Conservation (phyloP, 2,797 vertebrate species). For the Halcyon chelicuti region DNA sequence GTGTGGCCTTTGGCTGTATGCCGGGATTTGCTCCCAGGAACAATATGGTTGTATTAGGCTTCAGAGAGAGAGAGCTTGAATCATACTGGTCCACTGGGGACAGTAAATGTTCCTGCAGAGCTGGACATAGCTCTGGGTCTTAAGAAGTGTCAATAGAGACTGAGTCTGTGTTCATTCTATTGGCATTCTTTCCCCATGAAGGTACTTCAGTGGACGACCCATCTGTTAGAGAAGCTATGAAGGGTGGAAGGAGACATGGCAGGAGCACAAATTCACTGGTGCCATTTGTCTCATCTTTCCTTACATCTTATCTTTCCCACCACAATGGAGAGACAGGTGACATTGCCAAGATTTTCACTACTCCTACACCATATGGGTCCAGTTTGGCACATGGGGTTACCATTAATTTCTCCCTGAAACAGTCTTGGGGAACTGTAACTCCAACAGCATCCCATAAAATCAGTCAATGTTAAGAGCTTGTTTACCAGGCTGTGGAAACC, state of each 20-base stretch:
- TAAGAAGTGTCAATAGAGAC: background rate
- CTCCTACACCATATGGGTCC: background rate
- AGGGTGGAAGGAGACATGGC: background rate
- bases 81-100: background rate
- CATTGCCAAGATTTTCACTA: background rate
- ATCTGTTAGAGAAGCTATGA: background rate
- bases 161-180: background rate
- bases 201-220: background rate
- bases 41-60: background rate
- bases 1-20: background rate
- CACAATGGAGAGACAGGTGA: background rate
- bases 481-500: background rate
- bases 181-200: background rate
- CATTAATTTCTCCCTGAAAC: background rate
- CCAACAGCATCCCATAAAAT: background rate
- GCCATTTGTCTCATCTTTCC: background rate
- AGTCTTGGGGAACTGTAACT: background rate
- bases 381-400: background rate
- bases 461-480: background rate
- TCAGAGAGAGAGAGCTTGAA: background rate
- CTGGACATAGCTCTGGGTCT: background rate
- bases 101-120: background rate
- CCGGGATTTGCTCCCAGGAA: background rate
- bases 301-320: background rate
- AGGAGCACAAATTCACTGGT: background rate